A percentile compares a stretch with the other conserved stretches of the same genome.
Conservation (phyloP, 64 coral and sea anemone species). For the Orbicella faveolata region DNA sequence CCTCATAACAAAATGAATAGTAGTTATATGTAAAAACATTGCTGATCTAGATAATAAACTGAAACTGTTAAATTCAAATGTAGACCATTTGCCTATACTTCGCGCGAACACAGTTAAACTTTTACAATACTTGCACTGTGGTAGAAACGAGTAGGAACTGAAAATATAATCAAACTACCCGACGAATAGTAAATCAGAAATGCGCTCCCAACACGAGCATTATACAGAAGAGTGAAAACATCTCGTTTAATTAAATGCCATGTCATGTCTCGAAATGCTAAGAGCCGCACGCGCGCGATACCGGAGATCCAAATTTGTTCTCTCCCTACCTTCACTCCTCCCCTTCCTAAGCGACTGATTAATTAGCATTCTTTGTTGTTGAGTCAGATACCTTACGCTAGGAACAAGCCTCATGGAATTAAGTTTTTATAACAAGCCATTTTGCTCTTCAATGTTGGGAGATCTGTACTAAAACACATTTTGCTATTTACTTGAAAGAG, state of each 20-base stretch:
- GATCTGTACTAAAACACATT: too few relatives aligned
- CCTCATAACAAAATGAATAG: not conserved
- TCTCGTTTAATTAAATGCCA: too few relatives aligned
- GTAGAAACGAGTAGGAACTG: too few relatives aligned
- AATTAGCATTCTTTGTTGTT: not conserved
- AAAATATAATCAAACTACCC: not conserved
- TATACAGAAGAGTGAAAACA: not conserved
- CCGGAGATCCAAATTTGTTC: not conserved
- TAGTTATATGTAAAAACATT: not conserved
- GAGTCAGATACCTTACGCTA: not conserved
- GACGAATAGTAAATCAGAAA: not conserved
- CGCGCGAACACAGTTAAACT: too few relatives aligned
- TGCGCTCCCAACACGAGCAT: not conserved
- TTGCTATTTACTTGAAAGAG: too few relatives aligned
- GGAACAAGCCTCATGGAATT: not conserved
- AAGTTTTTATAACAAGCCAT: not conserved
- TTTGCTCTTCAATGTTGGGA: too few relatives aligned
- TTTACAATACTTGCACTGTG: not conserved
- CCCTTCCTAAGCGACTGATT: not conserved
- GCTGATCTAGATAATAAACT: not conserved
- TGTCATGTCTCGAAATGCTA: not conserved
- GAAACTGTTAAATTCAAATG: too few relatives aligned
- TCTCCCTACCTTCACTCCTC: constrained; percentile 15
- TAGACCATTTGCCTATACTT: too few relatives aligned
- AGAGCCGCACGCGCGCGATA: not conserved